Evolutionary conservation across 1,140 invertebrate genomes (phyloP), one percentile per base, ranked within the genome.

Genomic region (Dendrolimus kikuchii): DNA sequence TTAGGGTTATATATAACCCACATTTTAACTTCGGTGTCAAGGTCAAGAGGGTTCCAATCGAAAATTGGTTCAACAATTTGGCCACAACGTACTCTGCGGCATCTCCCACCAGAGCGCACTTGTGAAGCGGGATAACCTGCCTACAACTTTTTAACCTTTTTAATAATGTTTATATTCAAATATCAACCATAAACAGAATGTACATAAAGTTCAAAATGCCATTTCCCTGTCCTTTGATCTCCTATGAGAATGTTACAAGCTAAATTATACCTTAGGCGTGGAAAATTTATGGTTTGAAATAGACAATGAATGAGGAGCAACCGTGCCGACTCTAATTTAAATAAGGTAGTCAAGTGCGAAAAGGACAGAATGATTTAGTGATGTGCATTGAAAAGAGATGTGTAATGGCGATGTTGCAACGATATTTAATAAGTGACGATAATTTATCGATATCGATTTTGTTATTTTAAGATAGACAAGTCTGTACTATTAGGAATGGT

Each of bases 281-380:
- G 23, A 23, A 23, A 23, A 23, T 23, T 23, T 23, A 23, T 3
- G 23, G 23, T 23, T 23, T 23, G 1, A 23, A 23, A 23, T 23
- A 23, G 23, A 23, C 23, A 23, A 23, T 23, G 23, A 23, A 23
- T 23, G 23, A 23, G 23, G 23, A 23, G 23, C 23, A 76, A 68
- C 67, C 66, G 59, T 60, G 62, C 67, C 74, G 76, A 81, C 68
- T 81, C 71, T 77, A 82, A 85, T 85, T 85, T 85, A 85, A 85
- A 85, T 85, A 82, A 82, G 81, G 78, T 80, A 85, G 78, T 78
- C 69, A 57, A 66, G 73, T 64, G 68, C 23, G 73, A 84, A 55
- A 64, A 66, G 58, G 77, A 75, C 40, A 47, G 66, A 47, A 8
- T 44, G 52, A 53, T 38, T 44, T 65, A 74, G 66, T 70, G 68